Evolutionary conservation across 1,140 invertebrate species (phyloP), one percentile per base, ranked within the genome.

Genomic region (Ctenoplectra terminalis): DNA sequence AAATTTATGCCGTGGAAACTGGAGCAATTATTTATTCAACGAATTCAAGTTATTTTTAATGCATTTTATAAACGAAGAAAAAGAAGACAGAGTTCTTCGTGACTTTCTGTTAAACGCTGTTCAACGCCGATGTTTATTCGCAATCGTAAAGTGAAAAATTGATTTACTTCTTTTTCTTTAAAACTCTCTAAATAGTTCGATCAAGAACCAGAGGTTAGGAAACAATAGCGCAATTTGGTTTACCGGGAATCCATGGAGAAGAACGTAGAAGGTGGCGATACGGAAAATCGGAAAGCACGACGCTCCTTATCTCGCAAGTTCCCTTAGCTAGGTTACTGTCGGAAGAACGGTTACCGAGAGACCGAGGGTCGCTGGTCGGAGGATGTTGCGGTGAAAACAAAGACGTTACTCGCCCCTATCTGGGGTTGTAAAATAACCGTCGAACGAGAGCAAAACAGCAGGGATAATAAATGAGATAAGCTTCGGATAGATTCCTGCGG

Each of bases 401-500:
- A 93, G 93, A 94, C 91, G 90, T 94, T 92, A 92, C 86, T 90
- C 60, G 84, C 79, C 88, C 84, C 85, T 93, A 92, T 93, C 92
- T 91, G 75, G 83, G 90, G 93, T 93, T 92, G 91, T 94, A 93
- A 93, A 94, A 93, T 93, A 94, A 93, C 89, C 91, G 90, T 92
- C 91, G 92, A 93, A 94, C 90, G 92, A 90, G 86, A 89, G 60
- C 88, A 89, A 89, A 88, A 87, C 81, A 76, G 82, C 81, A 13
- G 11, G 23, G 82, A 88, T 91, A 93, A 93, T 93, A 93, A 93
- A 92, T 91, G 92, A 91, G 91, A 93, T 93, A 93, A 93, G 90
- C 88, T 73, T 83, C 85, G 81, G 78, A 90, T 91, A 89, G 88
- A 91, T 90, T 91, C 85, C 79, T 87, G 87, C 85, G 82, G 81